Conservation (phyloP, 1,140 invertebrate species). For the Danaus plexippus region DNA sequence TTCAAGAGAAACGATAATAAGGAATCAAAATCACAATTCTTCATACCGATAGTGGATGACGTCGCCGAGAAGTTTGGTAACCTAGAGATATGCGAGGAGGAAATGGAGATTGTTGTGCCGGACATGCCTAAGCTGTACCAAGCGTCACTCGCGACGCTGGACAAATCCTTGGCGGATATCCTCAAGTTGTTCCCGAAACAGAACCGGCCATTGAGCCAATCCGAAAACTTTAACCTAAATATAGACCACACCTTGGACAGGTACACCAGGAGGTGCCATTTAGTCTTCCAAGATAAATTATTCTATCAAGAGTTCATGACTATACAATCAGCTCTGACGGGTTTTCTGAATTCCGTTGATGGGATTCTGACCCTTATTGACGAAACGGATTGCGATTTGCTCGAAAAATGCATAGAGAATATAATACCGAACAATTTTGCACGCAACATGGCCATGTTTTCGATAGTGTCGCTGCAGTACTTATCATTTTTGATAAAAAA, state of each 20-base stretch:
- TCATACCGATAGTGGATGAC: constrained; percentile 59
- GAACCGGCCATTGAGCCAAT: constrained; percentile 64
- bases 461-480: constrained; percentile 67
- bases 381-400: constrained; percentile 53
- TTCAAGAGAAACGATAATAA: constrained; percentile 62
- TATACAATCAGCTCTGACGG: constrained; percentile 53
- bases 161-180: constrained; percentile 56
- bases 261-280: constrained; percentile 65
- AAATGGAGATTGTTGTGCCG: constrained; percentile 49
- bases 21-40: constrained; percentile 67
- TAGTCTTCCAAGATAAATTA: constrained; percentile 66
- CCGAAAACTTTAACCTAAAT: constrained; percentile 58
- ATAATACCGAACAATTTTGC: constrained; percentile 46
- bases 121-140: constrained; percentile 56
- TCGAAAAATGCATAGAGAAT: constrained; percentile 57
- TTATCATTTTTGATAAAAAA: constrained; percentile 67
- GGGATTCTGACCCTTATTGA: constrained; percentile 43
- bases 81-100: constrained; percentile 52
- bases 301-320: constrained; percentile 64
- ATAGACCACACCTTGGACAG: constrained; percentile 64
- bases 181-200: constrained; percentile 64
- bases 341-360: constrained; percentile 45
- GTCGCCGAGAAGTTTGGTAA: constrained; percentile 54
- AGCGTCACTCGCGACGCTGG: constrained; percentile 38
- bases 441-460: constrained; percentile 59